Evolutionary conservation across 1,140 invertebrate species (phyloP).

Genomic region (Drosophila bocki): DNA sequence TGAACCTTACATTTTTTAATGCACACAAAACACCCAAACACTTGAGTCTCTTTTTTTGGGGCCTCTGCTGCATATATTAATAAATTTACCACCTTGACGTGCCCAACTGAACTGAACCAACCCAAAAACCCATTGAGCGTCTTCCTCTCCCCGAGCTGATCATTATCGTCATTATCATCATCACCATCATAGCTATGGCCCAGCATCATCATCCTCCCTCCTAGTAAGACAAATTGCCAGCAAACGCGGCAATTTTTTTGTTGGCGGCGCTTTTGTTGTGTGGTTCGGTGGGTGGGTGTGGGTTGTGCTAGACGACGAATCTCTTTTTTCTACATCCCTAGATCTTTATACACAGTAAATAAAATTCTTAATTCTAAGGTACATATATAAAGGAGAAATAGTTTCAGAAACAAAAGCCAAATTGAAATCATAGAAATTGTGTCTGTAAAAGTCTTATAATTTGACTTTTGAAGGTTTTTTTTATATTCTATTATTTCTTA

Average conservation of each 20-base stretch:
- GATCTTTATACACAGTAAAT: background rate
- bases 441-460: no score
- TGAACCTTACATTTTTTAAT: conserved; percentile 15
- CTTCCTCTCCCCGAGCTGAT: conserved; percentile 25
- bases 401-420: background rate
- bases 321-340: conserved; percentile 9
- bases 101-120: conserved; percentile 47
- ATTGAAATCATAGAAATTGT: no score
- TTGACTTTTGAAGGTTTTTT: no score
- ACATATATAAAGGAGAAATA: no score
- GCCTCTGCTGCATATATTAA: conserved; percentile 64
- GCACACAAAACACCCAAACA: conserved; percentile 16
- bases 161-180: conserved; percentile 28
- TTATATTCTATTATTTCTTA: background rate
- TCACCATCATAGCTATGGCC: conserved; percentile 36
- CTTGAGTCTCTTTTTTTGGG: conserved; percentile 20
- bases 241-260: conserved; percentile 44
- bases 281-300: conserved; percentile 46
- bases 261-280: conserved; percentile 67
- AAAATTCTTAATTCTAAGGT: no score
- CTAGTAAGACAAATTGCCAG: conserved; percentile 57
- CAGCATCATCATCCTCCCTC: conserved; percentile 29
- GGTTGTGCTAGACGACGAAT: conserved; percentile 2
- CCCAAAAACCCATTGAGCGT: conserved; percentile 59
- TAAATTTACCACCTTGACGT: conserved; percentile 67